phyloP scores from a whole-genome alignment of 2,113 vertebrate species.

The Lampris incognitus region DNA sequence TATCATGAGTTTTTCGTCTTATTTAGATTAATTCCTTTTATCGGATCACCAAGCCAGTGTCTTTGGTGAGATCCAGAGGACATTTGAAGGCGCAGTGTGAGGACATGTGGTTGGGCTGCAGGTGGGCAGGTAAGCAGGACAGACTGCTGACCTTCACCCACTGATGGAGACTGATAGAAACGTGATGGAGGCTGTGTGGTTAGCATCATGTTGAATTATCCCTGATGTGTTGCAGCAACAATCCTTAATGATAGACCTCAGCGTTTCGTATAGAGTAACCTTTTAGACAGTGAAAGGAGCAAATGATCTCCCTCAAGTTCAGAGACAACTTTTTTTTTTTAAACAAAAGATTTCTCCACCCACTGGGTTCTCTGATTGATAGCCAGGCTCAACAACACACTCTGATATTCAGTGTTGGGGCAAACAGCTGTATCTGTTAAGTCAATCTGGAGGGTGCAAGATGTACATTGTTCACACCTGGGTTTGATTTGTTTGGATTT shows the following conservation, averaged over 20 bases:
- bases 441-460: conserved; percentile 14
- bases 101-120: conserved; percentile 33
- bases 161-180: conserved; percentile 54
- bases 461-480: conserved; percentile 37
- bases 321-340: neutral
- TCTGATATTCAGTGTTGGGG: conserved; percentile 38
- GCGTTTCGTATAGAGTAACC: neutral
- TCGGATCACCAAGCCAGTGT: neutral
- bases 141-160: conserved; percentile 67
- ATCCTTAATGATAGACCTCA: conserved; percentile 25
- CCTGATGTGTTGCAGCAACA: conserved; percentile 37
- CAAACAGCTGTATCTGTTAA: conserved; percentile 36
- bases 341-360: conserved; percentile 15
- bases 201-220: conserved; percentile 52
- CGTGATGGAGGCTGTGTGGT: conserved; percentile 44
- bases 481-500: conserved; percentile 74
- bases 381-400: neutral
- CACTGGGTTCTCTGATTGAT: conserved; percentile 8
- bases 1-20: neutral
- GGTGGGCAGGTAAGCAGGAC: conserved; percentile 56
- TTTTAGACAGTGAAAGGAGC: neutral
- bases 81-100: conserved; percentile 22
- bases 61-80: conserved; percentile 4
- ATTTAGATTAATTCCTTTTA: neutral
- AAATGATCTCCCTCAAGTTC: too few relatives aligned